These are phyloP conservation scores for Narcine bancroftii DNA, from an alignment of 2,113 vertebrate genomes.

Conservation along the genomic window DNA sequence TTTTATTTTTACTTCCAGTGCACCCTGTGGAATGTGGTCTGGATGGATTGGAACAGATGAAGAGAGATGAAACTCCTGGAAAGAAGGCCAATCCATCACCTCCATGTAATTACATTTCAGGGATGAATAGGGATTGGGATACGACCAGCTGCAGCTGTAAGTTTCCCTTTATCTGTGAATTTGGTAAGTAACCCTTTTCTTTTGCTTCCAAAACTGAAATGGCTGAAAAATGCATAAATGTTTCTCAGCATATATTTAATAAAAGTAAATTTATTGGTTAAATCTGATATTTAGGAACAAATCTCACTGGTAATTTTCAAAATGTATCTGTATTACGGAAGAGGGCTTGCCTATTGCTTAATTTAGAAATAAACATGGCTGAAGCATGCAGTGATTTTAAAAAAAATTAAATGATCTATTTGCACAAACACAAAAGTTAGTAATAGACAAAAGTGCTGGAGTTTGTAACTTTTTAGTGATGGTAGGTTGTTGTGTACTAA, in stretches of 20 bases:
- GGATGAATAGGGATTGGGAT: constrained; percentile 44
- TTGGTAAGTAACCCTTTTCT: constrained; percentile 37
- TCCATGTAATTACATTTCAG: constrained; percentile 43
- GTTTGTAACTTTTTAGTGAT: not conserved
- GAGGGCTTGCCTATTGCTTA: not conserved
- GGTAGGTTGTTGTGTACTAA: not conserved
- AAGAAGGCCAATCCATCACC: not conserved
- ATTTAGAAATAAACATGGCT: not conserved
- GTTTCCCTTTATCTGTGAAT: constrained; percentile 55
- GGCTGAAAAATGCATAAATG: not conserved
- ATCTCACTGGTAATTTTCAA: not conserved
- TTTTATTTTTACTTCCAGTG: not conserved
- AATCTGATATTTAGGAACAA: not conserved
- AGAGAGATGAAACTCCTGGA: not conserved
- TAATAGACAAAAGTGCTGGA: too few relatives aligned
- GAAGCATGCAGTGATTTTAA: not conserved
- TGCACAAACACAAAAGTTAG: not conserved
- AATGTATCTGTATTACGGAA: not conserved
- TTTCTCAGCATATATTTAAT: not conserved
- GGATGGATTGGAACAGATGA: not conserved
- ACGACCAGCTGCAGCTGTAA: constrained; percentile 48
- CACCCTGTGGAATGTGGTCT: not conserved
- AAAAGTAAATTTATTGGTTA: not conserved
- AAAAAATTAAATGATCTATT: not conserved
- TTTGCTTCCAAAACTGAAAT: not conserved